Percentiles rank a stretch among this genome's conserved stretches.
phyloP scores from a whole-genome alignment of 2,113 vertebrate genomes.

The Cyanoliseus patagonus region DNA sequence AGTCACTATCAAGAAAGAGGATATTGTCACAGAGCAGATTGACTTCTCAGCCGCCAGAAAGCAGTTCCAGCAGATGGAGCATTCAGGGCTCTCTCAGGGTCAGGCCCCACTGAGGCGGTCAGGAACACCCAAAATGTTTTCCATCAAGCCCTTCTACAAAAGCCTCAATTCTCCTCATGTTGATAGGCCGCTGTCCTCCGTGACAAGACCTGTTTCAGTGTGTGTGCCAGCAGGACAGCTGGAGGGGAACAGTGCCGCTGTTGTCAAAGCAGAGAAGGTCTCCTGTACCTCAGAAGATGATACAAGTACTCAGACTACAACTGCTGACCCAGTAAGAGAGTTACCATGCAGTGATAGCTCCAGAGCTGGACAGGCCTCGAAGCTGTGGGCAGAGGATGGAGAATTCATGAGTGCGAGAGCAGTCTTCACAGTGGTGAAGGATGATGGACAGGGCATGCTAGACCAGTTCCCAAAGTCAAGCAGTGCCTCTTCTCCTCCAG shows the following conservation, averaged over 20 bases:
- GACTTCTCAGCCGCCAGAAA: slow-evolving; percentile 91
- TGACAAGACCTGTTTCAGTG: slow-evolving; percentile 36
- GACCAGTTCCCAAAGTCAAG: slow-evolving; percentile 76
- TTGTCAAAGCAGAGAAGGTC: slow-evolving; percentile 72
- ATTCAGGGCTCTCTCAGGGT: slow-evolving; percentile 62
- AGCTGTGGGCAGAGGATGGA: slow-evolving; percentile 83
- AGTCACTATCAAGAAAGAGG: slow-evolving; percentile 77
- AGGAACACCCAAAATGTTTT: slow-evolving; percentile 85
- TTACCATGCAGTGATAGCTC: slow-evolving; percentile 52
- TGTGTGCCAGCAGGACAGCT: slow-evolving; percentile 21
- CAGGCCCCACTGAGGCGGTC: slow-evolving; percentile 73
- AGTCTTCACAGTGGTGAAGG: slow-evolving; percentile 86
- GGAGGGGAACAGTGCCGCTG: slow-evolving; percentile 16
- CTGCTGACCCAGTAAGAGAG: slow-evolving; percentile 34
- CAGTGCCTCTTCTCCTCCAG: slow-evolving; percentile 77
- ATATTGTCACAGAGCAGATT: slow-evolving; percentile 91
- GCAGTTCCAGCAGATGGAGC: slow-evolving; percentile 90
- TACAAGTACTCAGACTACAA: not conserved
- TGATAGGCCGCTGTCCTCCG: slow-evolving; percentile 60
- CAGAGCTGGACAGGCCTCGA: slow-evolving; percentile 70
- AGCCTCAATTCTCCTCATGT: slow-evolving; percentile 65
- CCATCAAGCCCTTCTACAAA: slow-evolving; percentile 90
- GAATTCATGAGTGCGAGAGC: slow-evolving; percentile 90
- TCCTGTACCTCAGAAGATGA: slow-evolving; percentile 55
- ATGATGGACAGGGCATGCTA: slow-evolving; percentile 83